Conservation (phyloP, 2,888 invertebrate species). For the Xanthorhoe designata region DNA sequence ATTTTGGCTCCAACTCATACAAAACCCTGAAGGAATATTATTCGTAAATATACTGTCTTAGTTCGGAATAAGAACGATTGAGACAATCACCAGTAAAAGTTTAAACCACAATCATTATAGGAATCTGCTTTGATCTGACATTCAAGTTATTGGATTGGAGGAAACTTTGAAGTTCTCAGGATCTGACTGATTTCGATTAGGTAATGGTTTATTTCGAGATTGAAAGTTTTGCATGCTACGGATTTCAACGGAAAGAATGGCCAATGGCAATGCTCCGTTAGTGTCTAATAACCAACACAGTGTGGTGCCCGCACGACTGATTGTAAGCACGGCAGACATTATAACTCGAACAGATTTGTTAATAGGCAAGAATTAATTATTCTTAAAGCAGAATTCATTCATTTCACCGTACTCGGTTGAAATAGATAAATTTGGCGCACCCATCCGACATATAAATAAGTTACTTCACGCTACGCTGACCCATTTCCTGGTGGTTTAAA, state of each 20-base stretch:
- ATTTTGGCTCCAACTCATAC: too few relatives aligned
- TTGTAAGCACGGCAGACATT: too few relatives aligned
- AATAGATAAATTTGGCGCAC: conserved; percentile 26
- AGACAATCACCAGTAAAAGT: not conserved
- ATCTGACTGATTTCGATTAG: not conserved
- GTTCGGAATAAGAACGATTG: not conserved
- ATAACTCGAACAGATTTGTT: too few relatives aligned
- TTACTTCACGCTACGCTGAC: conserved; percentile 24
- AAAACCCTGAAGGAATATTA: too few relatives aligned
- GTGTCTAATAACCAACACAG: too few relatives aligned
- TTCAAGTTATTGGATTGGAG: not conserved
- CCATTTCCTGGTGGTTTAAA: conserved; percentile 29
- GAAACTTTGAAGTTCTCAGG: not conserved
- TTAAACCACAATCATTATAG: not conserved
- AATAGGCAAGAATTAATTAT: too few relatives aligned
- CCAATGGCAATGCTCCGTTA: too few relatives aligned
- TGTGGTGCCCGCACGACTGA: too few relatives aligned
- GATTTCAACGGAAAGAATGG: not conserved
- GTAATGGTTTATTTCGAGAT: not conserved
- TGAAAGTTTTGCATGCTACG: not conserved
- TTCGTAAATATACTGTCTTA: too few relatives aligned
- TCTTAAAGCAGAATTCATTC: not conserved
- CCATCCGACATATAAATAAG: conserved; percentile 30
- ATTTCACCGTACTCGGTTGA: conserved; percentile 7
- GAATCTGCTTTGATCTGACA: not conserved